Conservation (phyloP, 2,888 invertebrate species). For the Ornithoptera priamus region DNA sequence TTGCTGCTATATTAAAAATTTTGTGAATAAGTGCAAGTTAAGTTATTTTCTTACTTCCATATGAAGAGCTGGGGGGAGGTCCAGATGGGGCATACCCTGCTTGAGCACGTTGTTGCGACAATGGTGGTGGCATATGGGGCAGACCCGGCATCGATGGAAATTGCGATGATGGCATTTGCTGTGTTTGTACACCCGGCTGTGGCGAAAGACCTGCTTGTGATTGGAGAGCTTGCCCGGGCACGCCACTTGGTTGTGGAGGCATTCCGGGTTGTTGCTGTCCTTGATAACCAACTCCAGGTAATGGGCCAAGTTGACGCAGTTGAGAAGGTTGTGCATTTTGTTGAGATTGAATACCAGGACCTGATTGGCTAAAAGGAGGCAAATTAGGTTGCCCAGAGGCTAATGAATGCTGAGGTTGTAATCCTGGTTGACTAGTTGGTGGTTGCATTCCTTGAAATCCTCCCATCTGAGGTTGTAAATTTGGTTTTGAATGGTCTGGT, state of each 20-base stretch:
- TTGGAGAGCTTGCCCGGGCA: slow-evolving; percentile 29
- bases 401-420: slow-evolving; percentile 37
- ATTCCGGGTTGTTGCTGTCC: slow-evolving; percentile 34
- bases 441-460: slow-evolving; percentile 36
- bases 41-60: slow-evolving; percentile 36
- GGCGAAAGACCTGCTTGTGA: slow-evolving; percentile 34
- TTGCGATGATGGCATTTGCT: slow-evolving; percentile 37
- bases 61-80: slow-evolving; percentile 11
- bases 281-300: slow-evolving; percentile 39
- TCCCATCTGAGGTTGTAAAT: slow-evolving; percentile 32
- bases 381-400: slow-evolving; percentile 43
- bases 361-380: slow-evolving; percentile 21
- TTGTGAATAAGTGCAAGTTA: no score
- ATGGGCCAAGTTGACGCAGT: slow-evolving; percentile 15
- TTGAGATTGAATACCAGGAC: slow-evolving; percentile 25
- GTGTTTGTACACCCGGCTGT: slow-evolving; percentile 40
- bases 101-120: slow-evolving; percentile 29
- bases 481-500: slow-evolving; percentile 3
- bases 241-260: slow-evolving; percentile 29
- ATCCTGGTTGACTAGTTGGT: slow-evolving; percentile 37
- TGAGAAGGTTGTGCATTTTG: slow-evolving; percentile 15
- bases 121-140: slow-evolving; percentile 62
- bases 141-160: slow-evolving; percentile 49
- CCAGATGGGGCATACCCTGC: slow-evolving; percentile 29
- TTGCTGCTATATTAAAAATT: no score